Evolutionary conservation across 2,888 invertebrate genomes (phyloP), one percentile per base, ranked within the genome.

Genomic region (Dorcus hopei): DNA sequence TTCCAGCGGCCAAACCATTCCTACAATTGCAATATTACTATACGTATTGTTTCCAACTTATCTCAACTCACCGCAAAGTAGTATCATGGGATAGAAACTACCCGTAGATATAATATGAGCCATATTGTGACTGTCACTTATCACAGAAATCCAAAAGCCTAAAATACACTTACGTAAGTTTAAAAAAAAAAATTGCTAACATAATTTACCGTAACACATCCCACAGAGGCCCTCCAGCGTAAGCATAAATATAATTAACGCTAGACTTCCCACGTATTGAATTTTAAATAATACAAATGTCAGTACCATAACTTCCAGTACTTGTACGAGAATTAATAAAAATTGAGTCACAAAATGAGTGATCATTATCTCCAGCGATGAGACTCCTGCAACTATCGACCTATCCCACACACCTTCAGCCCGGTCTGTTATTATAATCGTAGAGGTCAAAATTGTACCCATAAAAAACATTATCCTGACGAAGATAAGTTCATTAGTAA

Each of bases 351-450:
- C 71, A 57, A 95, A 84, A 75, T 95, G 95, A 0, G 93, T 89
- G 60, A 89, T 77, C 47, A 95, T 81, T 76, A 95, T 89, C 81
- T 95, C 93, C 40, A 84, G 76, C 0, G 91, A 85, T 42, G 85
- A 85, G 9, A 95, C 93, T 7, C 95, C 94, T 62, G 95, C 91
- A 5, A 94, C 91, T 0, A 92, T 82, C 57, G 90, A 91, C 59
- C 95, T 82, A 74, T 95, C 92, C 88, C 95, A 89, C 62, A 95
- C 86, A 3, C 95, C 93, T 74, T 93, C 92, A 68, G 87, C 82
- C 39, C 89, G 85, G 74, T 93, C 93, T 0, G 88, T 82, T 62
- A 93, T 89, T 72, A 94, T 88, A 19, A 91, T 86, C 1, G 91
- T 85, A 0, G 93, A 90, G 0, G 94, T 93, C 73, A 93, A 85